Percentiles rank a stretch among this genome's conserved stretches.
phyloP scores from a whole-genome alignment of 2,888 invertebrate species.

The Galerucella calmariensis region DNA sequence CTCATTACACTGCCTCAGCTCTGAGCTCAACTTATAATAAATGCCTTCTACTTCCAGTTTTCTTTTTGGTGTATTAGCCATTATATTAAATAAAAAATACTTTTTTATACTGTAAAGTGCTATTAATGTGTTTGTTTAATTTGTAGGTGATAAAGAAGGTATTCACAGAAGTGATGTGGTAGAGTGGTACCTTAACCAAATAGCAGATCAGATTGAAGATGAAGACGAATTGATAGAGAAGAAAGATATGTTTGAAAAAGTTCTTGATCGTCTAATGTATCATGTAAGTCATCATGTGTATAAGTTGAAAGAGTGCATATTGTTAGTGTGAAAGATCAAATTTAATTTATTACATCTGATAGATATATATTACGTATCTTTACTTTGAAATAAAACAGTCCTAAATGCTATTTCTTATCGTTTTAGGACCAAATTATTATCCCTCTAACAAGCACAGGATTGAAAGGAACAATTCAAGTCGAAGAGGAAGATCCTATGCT shows the following conservation, averaged over 20 bases:
- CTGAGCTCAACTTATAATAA: too few species aligned
- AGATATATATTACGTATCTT: too few species aligned
- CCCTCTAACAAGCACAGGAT: slow-evolving; percentile 71
- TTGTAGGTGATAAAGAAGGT: slow-evolving; percentile 68
- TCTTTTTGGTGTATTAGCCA: background rate
- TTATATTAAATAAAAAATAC: background rate
- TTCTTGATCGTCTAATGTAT: slow-evolving; percentile 90
- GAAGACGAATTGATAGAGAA: slow-evolving; percentile 91
- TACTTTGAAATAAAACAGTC: too few species aligned
- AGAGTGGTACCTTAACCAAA: slow-evolving; percentile 92
- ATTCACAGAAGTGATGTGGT: slow-evolving; percentile 84
- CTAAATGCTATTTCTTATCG: too few species aligned
- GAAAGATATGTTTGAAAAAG: slow-evolving; percentile 91
- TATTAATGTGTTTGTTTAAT: background rate
- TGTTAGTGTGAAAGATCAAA: too few species aligned
- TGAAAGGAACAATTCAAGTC: slow-evolving; percentile 66
- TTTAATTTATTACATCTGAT: too few species aligned
- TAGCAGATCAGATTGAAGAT: slow-evolving; percentile 87
- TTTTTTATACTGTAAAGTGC: background rate
- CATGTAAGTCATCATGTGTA: slow-evolving; percentile 69
- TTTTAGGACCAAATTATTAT: slow-evolving; percentile 85
- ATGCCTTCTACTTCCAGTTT: too few species aligned
- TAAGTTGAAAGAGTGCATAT: background rate
- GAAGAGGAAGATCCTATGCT: slow-evolving; percentile 86
- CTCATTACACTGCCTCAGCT: too few species aligned